Evolutionary conservation across 2,797 vertebrate species (phyloP).

Genomic region (Furcifer pardalis): DNA sequence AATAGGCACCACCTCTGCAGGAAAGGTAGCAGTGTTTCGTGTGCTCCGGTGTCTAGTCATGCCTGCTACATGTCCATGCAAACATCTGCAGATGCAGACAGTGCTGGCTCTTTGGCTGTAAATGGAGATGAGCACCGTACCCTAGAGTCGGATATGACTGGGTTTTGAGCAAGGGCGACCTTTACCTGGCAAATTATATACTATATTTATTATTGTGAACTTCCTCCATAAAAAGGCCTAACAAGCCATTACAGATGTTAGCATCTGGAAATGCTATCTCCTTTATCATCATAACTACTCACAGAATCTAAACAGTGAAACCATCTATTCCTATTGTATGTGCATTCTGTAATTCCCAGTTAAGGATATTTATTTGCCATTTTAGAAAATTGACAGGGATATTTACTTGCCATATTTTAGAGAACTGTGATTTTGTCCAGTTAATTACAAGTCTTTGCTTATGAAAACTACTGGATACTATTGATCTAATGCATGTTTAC

Average conservation of each 20-base stretch:
- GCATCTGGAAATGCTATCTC: neutral
- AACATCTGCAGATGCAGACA: no score
- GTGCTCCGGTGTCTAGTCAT: no score
- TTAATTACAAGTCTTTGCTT: neutral
- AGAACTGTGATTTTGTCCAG: neutral
- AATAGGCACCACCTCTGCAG: no score
- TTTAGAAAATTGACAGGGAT: neutral
- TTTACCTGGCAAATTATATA: neutral
- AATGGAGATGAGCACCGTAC: no score
- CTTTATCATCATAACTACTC: neutral
- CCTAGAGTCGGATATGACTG: no score
- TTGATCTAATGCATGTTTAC: neutral
- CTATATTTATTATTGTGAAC: neutral
- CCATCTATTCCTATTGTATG: neutral
- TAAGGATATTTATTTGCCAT: neutral
- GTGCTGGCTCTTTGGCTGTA: no score
- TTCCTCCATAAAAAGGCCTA: neutral
- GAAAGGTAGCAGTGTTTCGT: no score
- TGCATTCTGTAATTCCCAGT: neutral
- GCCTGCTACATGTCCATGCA: no score
- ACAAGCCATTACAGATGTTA: neutral
- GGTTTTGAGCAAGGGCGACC: no score
- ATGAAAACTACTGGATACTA: neutral
- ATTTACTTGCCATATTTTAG: neutral
- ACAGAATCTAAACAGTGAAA: neutral